Evolutionary conservation across 2,888 invertebrate species (phyloP), one percentile per base, ranked within the genome.

Genomic region (Sepiola atlantica): DNA sequence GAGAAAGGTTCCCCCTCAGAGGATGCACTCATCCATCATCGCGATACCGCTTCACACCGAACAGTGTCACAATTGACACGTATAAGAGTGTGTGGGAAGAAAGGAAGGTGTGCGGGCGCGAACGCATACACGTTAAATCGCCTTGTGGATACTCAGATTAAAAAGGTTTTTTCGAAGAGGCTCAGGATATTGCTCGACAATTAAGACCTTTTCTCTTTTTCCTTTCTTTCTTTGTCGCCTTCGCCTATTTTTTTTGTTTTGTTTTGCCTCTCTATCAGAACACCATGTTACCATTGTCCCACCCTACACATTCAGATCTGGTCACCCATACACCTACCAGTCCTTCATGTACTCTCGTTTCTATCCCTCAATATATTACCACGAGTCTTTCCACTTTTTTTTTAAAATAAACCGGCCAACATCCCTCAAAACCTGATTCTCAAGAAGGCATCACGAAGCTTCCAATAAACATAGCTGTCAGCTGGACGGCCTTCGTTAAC

Each of bases 401-500:
- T 8, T 45, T 8, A 4, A 2, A 45, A 45, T 45, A 8, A 45
- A 45, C 45, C 77, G 12, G 14, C 77, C 61, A 10, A 61, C 28
- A 28, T 28, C 61, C 28, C 24, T n/a, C n/a, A 77, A 45, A 45
- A 45, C 45, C 2, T n/a, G 12, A 2, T 32, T 16, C 77, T 18
- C 16, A 77, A 77, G 77, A 77, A n/a, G 77, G 45, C 4, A n/a
- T n/a, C 14, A 32, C 77, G 77, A 77, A n/a, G n/a, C 77, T 77
- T n/a, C 77, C 77, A 77, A 77, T 77, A 77, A 77, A 77, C 77
- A 77, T n/a, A 77, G 77, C 77, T 77, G 77, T 77, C 77, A 77
- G 77, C 77, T 77, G 77, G 12, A 32, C 77, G 77, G 16, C 77
- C 77, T 77, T 77, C n/a, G 77, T 21, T 77, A n/a, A 77, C 77